These are phyloP conservation scores for Cheiracanthium punctorium DNA, from an alignment of 2,888 invertebrate genomes.

Conservation along the genomic window DNA sequence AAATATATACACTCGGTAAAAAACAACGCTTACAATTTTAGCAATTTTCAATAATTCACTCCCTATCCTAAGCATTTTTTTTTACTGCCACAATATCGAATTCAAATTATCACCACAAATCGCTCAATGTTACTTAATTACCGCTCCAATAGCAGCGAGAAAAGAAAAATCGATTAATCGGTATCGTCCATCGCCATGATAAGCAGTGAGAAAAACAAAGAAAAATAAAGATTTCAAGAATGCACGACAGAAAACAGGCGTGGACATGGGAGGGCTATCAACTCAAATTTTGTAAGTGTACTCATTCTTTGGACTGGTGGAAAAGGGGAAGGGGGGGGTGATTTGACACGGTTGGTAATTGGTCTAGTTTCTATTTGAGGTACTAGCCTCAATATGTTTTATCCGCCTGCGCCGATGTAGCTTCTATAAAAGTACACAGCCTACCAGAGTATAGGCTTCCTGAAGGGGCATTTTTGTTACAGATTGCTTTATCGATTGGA, in stretches of 20 bases:
- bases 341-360: constrained; percentile 50
- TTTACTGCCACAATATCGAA: constrained; percentile 52
- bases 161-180: constrained; percentile 47
- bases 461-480: not conserved
- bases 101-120: constrained; percentile 45
- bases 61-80: no score
- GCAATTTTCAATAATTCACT: no score
- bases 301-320: constrained; percentile 31
- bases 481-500: not conserved
- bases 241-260: constrained; percentile 66
- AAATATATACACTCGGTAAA: no score
- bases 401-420: not conserved
- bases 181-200: constrained; percentile 24
- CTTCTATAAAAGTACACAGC: not conserved
- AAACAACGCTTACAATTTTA: no score
- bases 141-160: constrained; percentile 33
- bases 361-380: not conserved
- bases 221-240: constrained; percentile 27
- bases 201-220: constrained; percentile 21
- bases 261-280: constrained; percentile 32
- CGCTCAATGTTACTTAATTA: constrained; percentile 34
- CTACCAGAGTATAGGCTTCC: not conserved
- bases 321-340: no score
- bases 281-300: constrained; percentile 38
- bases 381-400: not conserved